Base-by-base conservation (phyloP, 2,113 vertebrate species). In the Orientallactaga bullata region DNA sequence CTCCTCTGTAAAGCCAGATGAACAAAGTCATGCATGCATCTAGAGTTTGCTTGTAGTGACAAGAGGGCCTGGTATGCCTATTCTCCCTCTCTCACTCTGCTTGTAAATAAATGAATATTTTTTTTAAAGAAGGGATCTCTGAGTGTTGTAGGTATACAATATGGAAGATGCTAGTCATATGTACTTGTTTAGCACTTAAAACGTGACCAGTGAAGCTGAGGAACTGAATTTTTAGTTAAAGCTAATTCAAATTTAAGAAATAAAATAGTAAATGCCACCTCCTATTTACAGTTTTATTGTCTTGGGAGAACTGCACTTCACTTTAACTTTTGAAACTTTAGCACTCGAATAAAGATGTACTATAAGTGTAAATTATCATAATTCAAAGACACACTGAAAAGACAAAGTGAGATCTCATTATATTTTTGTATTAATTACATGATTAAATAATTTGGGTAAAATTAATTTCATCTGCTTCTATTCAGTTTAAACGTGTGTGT, bases 351-450 rank as follows among this genome's bases (percentile, higher is more conserved):
- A 90, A 73, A 85, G 11, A 85, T 72, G 58, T 37, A 20, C 20
- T 92, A 0, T 74, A 77, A 61, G 13, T 90, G n/a, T 94, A 72
- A 94, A 88, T 81, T 73, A 69, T 28, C 28, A 90, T 23, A 78
- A 88, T 78, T 94, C 68, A 90, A 93, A 96, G 61, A n/a, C n/a
- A 68, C 51, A 55, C 42, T 81, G 35, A 39, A 83, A 77, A 79
- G 83, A 68, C 47, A 76, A 72, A 78, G 81, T 93, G 86, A 83
- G 65, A 78, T 20, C 26, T 79, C 51, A 78, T 7, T 15, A 39
- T 65, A 72, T 90, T 95, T 90, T 92, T 32, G 37, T 78, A 90
- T 47, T 72, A 37, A 32, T 28, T 84, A 35, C 21, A 78, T 94
- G 51, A 71, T 96, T 65, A 89, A 90, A 51, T 79, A 82, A 47